These are phyloP conservation scores for Sialis fuliginosa DNA, from an alignment of 2,888 invertebrate genomes.

Conservation along the genomic window DNA sequence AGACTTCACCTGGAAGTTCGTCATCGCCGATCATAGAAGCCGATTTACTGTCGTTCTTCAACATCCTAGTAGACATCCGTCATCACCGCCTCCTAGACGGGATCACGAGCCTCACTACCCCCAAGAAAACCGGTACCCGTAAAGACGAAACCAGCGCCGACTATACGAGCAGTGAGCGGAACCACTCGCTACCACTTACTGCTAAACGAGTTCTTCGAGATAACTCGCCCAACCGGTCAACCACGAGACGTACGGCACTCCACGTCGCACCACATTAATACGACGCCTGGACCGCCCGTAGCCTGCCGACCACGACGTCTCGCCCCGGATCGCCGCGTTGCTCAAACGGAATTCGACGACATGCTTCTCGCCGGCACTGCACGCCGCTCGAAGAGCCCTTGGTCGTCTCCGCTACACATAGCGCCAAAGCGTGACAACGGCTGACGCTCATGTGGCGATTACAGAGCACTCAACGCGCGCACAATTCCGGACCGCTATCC, in stretches of 20 bases:
- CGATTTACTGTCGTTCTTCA: constrained; percentile 15
- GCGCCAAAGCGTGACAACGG: constrained; percentile 16
- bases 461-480: constrained; percentile 17
- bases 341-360: neutral
- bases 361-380: constrained; percentile 13
- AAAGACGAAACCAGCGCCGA: neutral
- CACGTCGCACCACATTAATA: neutral
- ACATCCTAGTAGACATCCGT: constrained; percentile 15
- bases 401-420: constrained; percentile 18
- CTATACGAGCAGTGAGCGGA: neutral
- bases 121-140: no score
- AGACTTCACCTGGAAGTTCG: constrained; percentile 15
- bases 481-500: constrained; percentile 28
- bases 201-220: neutral
- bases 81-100: constrained; percentile 9
- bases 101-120: neutral
- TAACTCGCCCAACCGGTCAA: neutral
- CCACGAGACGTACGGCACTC: neutral
- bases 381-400: constrained; percentile 12
- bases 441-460: constrained; percentile 22
- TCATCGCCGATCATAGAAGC: constrained; percentile 18
- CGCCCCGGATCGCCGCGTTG: neutral
- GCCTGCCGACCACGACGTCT: neutral
- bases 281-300: neutral
- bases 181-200: neutral